Evolutionary conservation across 1,140 invertebrate species (phyloP).

Genomic region (Episyrphus balteatus): DNA sequence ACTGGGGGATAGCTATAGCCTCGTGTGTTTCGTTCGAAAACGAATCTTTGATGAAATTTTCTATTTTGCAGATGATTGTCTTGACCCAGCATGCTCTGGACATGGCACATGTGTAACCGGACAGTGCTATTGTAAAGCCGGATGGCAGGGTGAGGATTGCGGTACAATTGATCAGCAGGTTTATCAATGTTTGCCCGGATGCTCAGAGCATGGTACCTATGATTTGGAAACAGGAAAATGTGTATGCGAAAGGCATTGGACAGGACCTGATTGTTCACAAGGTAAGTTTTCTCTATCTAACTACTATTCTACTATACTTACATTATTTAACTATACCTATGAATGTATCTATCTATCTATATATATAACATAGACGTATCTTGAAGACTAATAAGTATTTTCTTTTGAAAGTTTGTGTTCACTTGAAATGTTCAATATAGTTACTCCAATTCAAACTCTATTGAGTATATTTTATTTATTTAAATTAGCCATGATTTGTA

Average conservation of each 20-base stretch:
- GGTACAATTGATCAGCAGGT: constrained; percentile 76
- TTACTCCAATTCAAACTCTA: too few species aligned
- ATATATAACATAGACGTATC: too few species aligned
- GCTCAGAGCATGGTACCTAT: constrained; percentile 81
- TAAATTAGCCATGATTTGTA: too few species aligned
- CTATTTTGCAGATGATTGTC: constrained; percentile 60
- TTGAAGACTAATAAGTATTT: too few species aligned
- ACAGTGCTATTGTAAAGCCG: constrained; percentile 86
- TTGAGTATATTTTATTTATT: too few species aligned
- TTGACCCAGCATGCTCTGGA: constrained; percentile 76
- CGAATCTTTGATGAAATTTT: constrained; percentile 1
- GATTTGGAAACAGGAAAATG: constrained; percentile 78
- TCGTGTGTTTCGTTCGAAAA: not conserved
- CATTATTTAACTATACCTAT: not conserved
- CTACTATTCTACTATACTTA: not conserved
- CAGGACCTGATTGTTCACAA: constrained; percentile 81
- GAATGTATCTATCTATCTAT: too few species aligned
- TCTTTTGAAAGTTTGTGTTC: too few species aligned
- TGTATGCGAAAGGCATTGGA: constrained; percentile 80
- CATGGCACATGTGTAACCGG: constrained; percentile 89
- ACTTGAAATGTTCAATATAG: too few species aligned
- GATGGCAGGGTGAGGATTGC: constrained; percentile 89
- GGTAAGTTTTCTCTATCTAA: constrained; percentile 43
- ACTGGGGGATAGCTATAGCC: not conserved
- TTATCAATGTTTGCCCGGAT: constrained; percentile 78